These are phyloP conservation scores for Pleuronectes platessa DNA, from an alignment of 2,113 vertebrate species.

Conservation along the genomic window DNA sequence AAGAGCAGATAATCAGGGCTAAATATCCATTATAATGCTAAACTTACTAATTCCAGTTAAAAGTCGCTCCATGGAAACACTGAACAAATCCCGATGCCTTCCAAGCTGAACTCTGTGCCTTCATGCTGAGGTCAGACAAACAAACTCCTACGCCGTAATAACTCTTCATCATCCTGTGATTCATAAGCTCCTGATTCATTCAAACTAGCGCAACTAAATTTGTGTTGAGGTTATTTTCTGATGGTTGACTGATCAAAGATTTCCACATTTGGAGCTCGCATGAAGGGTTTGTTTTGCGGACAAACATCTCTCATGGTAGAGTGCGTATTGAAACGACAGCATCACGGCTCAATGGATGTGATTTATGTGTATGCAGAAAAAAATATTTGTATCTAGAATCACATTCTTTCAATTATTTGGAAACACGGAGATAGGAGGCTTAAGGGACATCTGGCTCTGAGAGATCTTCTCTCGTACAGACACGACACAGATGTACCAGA, in stretches of 20 bases:
- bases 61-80: conserved; percentile 11
- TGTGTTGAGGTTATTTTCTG: conserved; percentile 39
- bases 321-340: conserved; percentile 9
- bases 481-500: conserved; percentile 19
- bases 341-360: conserved; percentile 24
- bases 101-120: conserved; percentile 34
- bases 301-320: conserved; percentile 21
- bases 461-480: neutral
- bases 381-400: conserved; percentile 2
- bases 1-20: neutral
- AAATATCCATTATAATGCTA: conserved; percentile 7
- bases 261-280: neutral
- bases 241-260: conserved; percentile 61
- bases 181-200: conserved; percentile 35
- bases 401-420: neutral
- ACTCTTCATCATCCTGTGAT: conserved; percentile 34
- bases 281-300: conserved; percentile 19
- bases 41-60: conserved; percentile 2
- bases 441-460: conserved; percentile 9
- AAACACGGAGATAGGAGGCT: conserved; percentile 21
- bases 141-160: conserved; percentile 32
- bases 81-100: conserved; percentile 13
- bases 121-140: conserved; percentile 45
- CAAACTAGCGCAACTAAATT: conserved; percentile 15
- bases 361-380: conserved; percentile 23